Conservation (phyloP, 2,113 vertebrate species). For the Cettia cetti region DNA sequence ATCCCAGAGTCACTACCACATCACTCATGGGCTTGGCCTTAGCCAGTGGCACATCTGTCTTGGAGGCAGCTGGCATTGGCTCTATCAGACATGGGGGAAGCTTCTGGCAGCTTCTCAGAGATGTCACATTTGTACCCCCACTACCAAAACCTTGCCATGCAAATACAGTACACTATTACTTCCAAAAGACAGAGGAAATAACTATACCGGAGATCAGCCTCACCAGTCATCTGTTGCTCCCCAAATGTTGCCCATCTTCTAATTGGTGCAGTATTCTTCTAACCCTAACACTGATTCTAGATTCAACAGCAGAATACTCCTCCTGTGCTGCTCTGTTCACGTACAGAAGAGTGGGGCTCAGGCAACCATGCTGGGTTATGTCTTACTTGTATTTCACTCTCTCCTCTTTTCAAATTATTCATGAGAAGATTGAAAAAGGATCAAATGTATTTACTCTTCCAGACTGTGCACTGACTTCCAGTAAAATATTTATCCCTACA, state of each 20-base stretch:
- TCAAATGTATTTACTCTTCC: background rate
- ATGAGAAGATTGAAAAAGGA: background rate
- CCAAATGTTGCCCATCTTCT: background rate
- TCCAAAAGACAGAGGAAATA: background rate
- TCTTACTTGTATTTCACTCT: background rate
- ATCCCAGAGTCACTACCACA: background rate
- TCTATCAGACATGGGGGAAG: background rate
- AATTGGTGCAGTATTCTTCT: background rate
- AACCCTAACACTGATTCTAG: background rate
- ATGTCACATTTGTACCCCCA: background rate
- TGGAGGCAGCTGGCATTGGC: background rate
- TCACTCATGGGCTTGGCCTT: background rate
- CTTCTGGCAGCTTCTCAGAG: background rate
- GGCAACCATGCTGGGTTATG: background rate
- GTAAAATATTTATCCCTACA: background rate
- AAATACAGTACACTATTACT: background rate
- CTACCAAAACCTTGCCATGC: background rate
- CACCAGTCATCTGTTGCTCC: background rate
- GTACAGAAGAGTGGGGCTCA: background rate
- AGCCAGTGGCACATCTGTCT: background rate
- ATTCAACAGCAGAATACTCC: background rate
- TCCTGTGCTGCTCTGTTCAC: background rate
- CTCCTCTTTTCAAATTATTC: background rate
- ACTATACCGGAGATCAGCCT: background rate
- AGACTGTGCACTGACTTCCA: background rate